Evolutionary conservation across 2,113 vertebrate genomes (phyloP).

Genomic region (Pygathrix nemaeus): DNA sequence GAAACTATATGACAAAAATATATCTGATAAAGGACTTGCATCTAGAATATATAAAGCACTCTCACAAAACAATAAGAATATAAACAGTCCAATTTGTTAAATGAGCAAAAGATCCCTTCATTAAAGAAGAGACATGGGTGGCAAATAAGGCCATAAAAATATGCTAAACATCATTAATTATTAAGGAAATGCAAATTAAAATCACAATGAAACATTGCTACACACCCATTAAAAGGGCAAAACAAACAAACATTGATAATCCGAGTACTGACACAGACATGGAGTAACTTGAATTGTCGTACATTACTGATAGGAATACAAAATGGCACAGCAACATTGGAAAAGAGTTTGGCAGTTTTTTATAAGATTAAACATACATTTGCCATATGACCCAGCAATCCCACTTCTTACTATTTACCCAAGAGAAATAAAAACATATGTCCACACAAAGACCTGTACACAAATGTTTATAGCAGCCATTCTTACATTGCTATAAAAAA

Average conservation of each 20-base stretch:
- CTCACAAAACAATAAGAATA: background rate
- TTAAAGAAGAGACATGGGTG: background rate
- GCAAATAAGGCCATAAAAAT: background rate
- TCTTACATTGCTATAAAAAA: background rate
- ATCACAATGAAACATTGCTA: background rate
- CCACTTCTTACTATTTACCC: background rate
- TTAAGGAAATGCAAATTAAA: constrained; percentile 27
- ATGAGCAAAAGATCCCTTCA: background rate
- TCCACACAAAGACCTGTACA: background rate
- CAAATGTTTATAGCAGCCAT: background rate
- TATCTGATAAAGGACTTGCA: background rate
- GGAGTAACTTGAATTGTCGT: background rate
- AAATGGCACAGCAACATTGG: background rate
- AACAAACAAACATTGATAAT: background rate
- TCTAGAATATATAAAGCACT: background rate
- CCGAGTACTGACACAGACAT: background rate
- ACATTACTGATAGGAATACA: background rate
- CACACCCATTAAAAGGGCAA: background rate
- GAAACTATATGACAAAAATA: constrained; percentile 11
- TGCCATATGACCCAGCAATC: background rate
- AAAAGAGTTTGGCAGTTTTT: background rate
- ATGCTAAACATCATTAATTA: background rate
- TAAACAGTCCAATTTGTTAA: background rate
- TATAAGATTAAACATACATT: background rate
- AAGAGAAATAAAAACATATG: background rate